Evolutionary conservation across 2,797 vertebrate genomes (phyloP), one percentile per base, ranked within the genome.

Genomic region (Choloepus didactylus): DNA sequence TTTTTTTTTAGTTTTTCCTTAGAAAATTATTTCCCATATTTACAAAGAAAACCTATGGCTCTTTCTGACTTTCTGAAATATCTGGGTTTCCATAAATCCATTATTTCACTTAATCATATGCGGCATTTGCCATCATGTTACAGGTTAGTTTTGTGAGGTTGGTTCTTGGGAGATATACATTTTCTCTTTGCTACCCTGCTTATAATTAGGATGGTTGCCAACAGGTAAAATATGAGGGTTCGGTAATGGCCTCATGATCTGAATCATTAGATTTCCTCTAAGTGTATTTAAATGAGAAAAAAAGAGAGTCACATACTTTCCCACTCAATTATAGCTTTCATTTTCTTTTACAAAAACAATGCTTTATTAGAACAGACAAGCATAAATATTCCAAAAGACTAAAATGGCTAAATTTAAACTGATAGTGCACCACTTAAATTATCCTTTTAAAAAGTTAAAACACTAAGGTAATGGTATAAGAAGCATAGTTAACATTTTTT

Each of bases 271-370:
- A 25, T 60, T 87, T 76, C 11, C 44, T 76, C 29, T 67, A 67
- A 73, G 6, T 66, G 87, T 1, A 79, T 67, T 67, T 62, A 86
- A 35, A 25, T 89, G 38, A 87, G 76, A 41, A 49, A 76, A 73
- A 44, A 64, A 41, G 56, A 76, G 5, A 77, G 9, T 2, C 7
- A 35, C 29, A 41, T 6, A 54, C 3, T 70, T 66, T 66, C 59
- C 29, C 59, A 44, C 5, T 75, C 41, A 67, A 93, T 84, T 64
- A 38, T 38, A 21, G 12, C 5, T 60, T 62, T 89, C 41, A 87
- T 41, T 96, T 90, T 83, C 51, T 87, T 35, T 81, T 86, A 77
- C 31, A 76, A 82, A 87, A 81, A 67, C 66, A 41, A 54, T 51
- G 83, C 25, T 73, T 90, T 87, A 89, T 46, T 80, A 46, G 69